Conservation (phyloP, 2,888 invertebrate genomes). For the Pardosa pseudoannulata region DNA sequence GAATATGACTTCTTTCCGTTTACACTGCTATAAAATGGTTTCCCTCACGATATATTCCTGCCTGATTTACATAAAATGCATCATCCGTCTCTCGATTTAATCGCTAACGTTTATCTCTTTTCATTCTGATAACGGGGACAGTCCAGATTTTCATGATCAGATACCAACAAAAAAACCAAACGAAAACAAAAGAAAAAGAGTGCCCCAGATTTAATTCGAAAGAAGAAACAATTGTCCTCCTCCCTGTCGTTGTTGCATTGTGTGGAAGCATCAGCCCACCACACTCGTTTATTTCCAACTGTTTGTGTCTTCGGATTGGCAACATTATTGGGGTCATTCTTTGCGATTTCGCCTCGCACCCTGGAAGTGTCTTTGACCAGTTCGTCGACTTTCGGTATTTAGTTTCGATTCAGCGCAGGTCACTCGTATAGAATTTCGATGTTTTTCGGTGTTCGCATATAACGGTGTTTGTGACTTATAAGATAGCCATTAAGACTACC, state of each 20-base stretch:
- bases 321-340: background rate
- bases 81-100: background rate
- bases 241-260: background rate
- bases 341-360: too few species aligned
- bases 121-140: background rate
- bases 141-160: background rate
- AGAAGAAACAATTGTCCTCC: background rate
- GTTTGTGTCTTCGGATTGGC: too few species aligned
- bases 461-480: too few species aligned
- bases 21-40: too few species aligned
- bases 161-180: background rate
- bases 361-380: too few species aligned
- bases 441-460: too few species aligned
- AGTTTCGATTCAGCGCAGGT: too few species aligned
- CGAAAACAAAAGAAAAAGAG: too few species aligned
- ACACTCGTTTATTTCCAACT: background rate
- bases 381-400: too few species aligned
- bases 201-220: background rate
- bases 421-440: too few species aligned
- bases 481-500: too few species aligned
- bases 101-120: background rate
- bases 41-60: background rate
- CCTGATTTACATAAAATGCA: background rate
- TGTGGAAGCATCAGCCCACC: background rate
- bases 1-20: too few species aligned